Percentiles rank a stretch among this genome's conserved stretches.
phyloP scores from a whole-genome alignment of 1,140 invertebrate species.

The Planococcus citri region DNA sequence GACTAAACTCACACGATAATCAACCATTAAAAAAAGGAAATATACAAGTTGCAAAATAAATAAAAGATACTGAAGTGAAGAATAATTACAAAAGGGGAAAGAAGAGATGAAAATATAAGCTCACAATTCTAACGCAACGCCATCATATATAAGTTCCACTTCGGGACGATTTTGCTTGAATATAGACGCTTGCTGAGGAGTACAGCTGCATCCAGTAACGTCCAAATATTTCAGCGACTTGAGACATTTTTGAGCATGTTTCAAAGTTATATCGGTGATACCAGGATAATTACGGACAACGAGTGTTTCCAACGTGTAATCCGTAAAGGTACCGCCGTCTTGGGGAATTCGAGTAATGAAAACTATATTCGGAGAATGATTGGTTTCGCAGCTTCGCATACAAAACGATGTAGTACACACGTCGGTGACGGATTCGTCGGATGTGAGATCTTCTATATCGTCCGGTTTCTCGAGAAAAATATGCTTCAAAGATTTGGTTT shows the following conservation, averaged over 20 bases:
- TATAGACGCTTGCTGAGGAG: slow-evolving; percentile 38
- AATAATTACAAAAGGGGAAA: no score
- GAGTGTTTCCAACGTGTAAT: slow-evolving; percentile 28
- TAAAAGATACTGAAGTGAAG: no score
- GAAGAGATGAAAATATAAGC: neutral
- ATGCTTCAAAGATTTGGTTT: slow-evolving; percentile 44
- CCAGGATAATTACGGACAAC: slow-evolving; percentile 44
- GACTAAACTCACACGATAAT: no score
- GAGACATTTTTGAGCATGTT: slow-evolving; percentile 44
- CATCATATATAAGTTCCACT: slow-evolving; percentile 22
- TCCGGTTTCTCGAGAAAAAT: slow-evolving; percentile 43
- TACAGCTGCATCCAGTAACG: slow-evolving; percentile 46
- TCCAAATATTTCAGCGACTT: slow-evolving; percentile 44
- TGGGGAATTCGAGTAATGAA: slow-evolving; percentile 33
- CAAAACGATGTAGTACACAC: slow-evolving; percentile 23
- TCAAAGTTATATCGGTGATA: slow-evolving; percentile 49
- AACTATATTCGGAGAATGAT: neutral
- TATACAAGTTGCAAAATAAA: no score
- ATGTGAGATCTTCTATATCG: neutral
- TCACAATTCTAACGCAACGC: neutral
- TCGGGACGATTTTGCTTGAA: slow-evolving; percentile 40
- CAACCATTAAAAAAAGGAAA: no score
- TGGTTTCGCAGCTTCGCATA: neutral
- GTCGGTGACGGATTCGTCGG: slow-evolving; percentile 23
- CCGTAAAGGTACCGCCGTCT: slow-evolving; percentile 24